Evolutionary conservation across 2,113 vertebrate species (phyloP), one percentile per base, ranked within the genome.

Genomic region (Percina caprodes): DNA sequence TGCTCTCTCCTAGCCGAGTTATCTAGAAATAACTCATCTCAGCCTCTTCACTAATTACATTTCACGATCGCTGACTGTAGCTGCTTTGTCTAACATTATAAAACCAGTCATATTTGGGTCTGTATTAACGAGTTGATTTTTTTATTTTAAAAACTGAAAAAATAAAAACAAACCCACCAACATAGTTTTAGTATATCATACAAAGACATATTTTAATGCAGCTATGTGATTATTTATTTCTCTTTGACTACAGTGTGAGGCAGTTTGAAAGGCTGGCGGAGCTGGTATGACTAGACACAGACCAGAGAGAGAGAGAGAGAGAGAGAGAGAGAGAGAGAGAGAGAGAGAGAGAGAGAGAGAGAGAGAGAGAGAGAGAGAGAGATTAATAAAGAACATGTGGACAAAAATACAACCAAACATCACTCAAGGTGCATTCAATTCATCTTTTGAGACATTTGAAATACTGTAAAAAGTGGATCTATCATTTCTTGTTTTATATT

Each of bases 251-350:
- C 93, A 93, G 92, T 93, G 92, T 94, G 94, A 95, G 94, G 94
- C 94, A 95, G 94, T 95, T 93, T 94, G 93, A 92, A 93, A 95
- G 93, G 92, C 94, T 94, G 93, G 94, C 93, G 92, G 93, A 93
- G 92, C 93, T 94, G 92, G 92, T 92, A 89, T 68, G 80, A 93
- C 90, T 89, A 92, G 84, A 91, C 89, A 89, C 77, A 75, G 86
- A 87, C 72, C 80, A 30, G 5, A 84, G 67, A 9, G 14, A 55
- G 69, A 65, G 14, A 56, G 18, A 65, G 73, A 59, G 54, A 86
- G 55, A 56, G 18, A 74, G 26, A 63, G 54, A 72, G 19, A 69
- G 39, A 81, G n/a, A 59, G 39, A 54, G 67, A 48, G 30, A 85
- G 42, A 61, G 51, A 70, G 13, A 66, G 42, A 69, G 16, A 10